Evolutionary conservation across 1,140 invertebrate species (phyloP).

Genomic region (Kradibia gibbosae): DNA sequence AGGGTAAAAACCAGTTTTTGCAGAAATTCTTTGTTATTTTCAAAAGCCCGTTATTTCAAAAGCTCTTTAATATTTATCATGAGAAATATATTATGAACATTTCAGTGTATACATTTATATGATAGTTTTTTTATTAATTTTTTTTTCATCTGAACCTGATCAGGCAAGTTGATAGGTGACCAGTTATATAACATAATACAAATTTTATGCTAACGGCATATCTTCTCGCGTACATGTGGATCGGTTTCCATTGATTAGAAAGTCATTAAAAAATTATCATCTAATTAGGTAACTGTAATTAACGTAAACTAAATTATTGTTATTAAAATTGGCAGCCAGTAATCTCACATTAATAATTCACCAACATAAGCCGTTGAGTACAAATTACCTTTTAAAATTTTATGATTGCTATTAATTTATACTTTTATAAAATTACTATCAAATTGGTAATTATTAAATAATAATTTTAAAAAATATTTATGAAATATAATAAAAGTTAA

Average conservation of each 20-base stretch:
- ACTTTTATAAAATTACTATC: not conserved
- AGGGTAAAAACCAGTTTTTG: conserved; percentile 10
- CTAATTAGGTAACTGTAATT: not conserved
- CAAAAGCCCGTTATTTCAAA: not conserved
- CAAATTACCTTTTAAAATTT: not conserved
- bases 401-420: not conserved
- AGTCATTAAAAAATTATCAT: too few species aligned
- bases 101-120: not conserved
- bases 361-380: not conserved
- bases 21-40: not conserved
- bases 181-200: conserved; percentile 33
- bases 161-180: conserved; percentile 8
- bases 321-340: not conserved
- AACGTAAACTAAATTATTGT: not conserved
- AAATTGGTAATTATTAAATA: too few species aligned
- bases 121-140: conserved; percentile 14
- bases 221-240: not conserved
- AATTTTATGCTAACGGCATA: not conserved
- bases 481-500: too few species aligned
- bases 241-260: too few species aligned
- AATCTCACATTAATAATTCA: not conserved
- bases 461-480: too few species aligned
- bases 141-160: not conserved
- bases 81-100: not conserved
- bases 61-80: not conserved